Evolutionary conservation across 1,140 invertebrate genomes (phyloP).

Genomic region (Drosophila ironensis): DNA sequence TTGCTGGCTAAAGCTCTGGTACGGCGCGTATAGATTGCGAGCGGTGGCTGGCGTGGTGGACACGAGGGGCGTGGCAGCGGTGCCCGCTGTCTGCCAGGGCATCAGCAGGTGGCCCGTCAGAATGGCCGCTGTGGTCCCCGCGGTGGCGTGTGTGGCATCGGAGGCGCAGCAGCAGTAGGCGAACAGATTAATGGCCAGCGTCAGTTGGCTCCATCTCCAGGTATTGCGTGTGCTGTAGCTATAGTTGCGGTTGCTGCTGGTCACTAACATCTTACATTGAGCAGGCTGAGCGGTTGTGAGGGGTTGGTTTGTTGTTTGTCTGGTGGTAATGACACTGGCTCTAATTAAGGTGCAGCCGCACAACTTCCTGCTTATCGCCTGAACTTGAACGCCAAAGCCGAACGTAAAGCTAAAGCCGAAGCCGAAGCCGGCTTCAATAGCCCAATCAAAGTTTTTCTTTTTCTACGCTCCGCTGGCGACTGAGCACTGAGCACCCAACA

Average conservation of each 20-base stretch:
- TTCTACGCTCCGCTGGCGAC: slow-evolving; percentile 57
- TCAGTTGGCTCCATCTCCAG: slow-evolving; percentile 63
- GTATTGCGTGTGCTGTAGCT: slow-evolving; percentile 20
- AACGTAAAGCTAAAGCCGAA: slow-evolving; percentile 34
- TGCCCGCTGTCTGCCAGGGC: slow-evolving; percentile 53
- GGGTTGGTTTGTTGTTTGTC: slow-evolving; percentile 14
- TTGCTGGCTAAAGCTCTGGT: slow-evolving; percentile 68
- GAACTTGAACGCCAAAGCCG: slow-evolving; percentile 64
- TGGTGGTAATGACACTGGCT: slow-evolving; percentile 70
- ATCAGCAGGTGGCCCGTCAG: slow-evolving; percentile 57
- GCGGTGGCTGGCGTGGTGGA: slow-evolving; percentile 47
- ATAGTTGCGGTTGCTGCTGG: slow-evolving; percentile 27
- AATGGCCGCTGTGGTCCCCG: slow-evolving; percentile 43
- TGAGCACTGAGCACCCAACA: slow-evolving; percentile 38
- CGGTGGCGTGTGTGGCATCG: slow-evolving; percentile 29
- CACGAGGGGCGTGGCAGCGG: slow-evolving; percentile 4
- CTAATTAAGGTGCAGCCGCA: slow-evolving; percentile 72
- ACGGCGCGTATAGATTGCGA: slow-evolving; percentile 76
- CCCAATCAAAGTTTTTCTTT: slow-evolving; percentile 59
- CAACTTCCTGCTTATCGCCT: slow-evolving; percentile 66
- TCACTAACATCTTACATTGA: slow-evolving; percentile 82
- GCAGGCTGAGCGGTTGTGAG: slow-evolving; percentile 50
- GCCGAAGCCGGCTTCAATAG: slow-evolving; percentile 11
- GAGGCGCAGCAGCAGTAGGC: slow-evolving; percentile 46
- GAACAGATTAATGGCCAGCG: slow-evolving; percentile 39